Conservation (phyloP, 2,113 vertebrate species). For the Strigops habroptila region DNA sequence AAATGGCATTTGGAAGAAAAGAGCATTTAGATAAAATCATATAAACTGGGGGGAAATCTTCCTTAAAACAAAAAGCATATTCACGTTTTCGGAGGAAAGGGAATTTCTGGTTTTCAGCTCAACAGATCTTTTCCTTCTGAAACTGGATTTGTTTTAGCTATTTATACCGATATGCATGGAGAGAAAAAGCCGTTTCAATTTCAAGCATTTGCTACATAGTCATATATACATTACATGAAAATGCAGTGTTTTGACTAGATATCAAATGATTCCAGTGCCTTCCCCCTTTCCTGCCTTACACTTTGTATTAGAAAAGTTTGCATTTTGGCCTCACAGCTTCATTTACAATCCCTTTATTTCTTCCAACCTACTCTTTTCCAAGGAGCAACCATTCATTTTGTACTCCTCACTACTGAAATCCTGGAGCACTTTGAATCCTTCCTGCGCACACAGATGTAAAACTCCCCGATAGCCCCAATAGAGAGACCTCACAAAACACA, state of each 20-base stretch:
- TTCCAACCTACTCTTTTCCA: not conserved
- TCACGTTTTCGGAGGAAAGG: not conserved
- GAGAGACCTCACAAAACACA: not conserved
- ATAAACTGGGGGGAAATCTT: fast-evolving
- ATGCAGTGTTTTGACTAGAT: not conserved
- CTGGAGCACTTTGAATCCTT: not conserved
- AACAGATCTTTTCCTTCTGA: fast-evolving
- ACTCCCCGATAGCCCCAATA: not conserved
- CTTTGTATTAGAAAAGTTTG: not conserved
- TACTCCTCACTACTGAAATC: not conserved
- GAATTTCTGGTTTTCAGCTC: not conserved
- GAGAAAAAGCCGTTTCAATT: not conserved
- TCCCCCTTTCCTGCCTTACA: not conserved
- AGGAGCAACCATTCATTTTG: not conserved
- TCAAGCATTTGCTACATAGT: not conserved
- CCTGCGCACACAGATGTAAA: fast-evolving
- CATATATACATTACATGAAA: not conserved
- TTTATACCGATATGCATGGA: fast-evolving
- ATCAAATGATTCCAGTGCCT: not conserved
- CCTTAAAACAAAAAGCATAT: not conserved
- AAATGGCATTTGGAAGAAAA: not conserved
- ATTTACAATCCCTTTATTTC: not conserved
- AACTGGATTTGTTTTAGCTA: not conserved
- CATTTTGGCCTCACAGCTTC: not conserved
- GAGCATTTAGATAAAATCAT: not conserved